Base-by-base conservation (phyloP, 2,888 invertebrate species). In the Scaptomyza flava region DNA sequence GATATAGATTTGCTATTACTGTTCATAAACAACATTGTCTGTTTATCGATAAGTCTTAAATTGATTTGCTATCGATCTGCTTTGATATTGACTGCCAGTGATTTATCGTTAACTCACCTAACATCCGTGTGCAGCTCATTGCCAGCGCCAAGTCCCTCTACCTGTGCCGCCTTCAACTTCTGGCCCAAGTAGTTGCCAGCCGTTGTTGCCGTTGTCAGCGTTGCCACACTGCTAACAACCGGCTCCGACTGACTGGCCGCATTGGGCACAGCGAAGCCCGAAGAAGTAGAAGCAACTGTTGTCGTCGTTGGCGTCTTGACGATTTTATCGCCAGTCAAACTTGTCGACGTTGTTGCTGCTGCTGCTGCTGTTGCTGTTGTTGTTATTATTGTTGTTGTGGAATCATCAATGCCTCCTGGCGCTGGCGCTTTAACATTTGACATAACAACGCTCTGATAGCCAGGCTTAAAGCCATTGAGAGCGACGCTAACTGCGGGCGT, bases 141-240 rank as follows among this genome's bases (percentile, higher is more conserved):
- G 77, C 85, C 90, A 34, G 83, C 87, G 46, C 90, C 91, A 60
- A 90, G 72, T 57, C 90, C 87, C 64, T 90, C 91, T 27, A 90
- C 90, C 52, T 90, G 90, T 17, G 91, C 89, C 51, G 91, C 91
- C 74, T 91, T 91, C 48, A 91, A 80, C 72, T 91, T 91, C 67
- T 91, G 91, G 48, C 91, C 91, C 60, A 90, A 79, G 77, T 90
- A 89, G 67, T 89, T 88, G 74, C 89, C 85, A 31, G 90, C 89
- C 54, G 87, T 89, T 23, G 89, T 89, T 52, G 91, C 90, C 58
- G 91, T 90, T 68, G 90, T 89, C 63, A 89, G 79, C 33, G 81
- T 76, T 43, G 63, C 46, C 64, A 68, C 82, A 50, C 82, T 73
- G 65, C 63, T 77, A 17, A n/a, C 65, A 6, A 68, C 31, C 20